Evolutionary conservation across 2,113 vertebrate species (phyloP).

Genomic region (Solea senegalensis): DNA sequence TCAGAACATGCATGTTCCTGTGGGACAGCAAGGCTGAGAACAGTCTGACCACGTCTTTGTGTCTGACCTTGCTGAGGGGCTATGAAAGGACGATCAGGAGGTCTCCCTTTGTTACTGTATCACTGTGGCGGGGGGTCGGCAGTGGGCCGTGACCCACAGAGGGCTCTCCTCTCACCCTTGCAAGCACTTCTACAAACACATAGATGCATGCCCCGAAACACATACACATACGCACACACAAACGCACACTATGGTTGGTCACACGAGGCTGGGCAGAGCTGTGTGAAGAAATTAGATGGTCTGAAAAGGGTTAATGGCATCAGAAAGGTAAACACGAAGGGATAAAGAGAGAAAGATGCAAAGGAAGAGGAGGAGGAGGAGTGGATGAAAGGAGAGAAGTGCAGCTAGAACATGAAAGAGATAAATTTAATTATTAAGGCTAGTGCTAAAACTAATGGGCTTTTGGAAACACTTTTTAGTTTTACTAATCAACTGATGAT

Average conservation of each 20-base stretch:
- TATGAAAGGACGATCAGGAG: slow-evolving; percentile 62
- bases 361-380: slow-evolving; percentile 45
- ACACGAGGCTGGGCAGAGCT: slow-evolving; percentile 71
- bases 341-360: slow-evolving; percentile 60
- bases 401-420: slow-evolving; percentile 63
- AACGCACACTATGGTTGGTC: slow-evolving; percentile 52
- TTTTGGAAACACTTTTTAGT: slow-evolving; percentile 69
- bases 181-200: slow-evolving; percentile 78
- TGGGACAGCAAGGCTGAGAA: slow-evolving; percentile 60
- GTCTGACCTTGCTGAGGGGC: slow-evolving; percentile 67
- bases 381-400: slow-evolving; percentile 57
- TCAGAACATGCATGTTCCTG: slow-evolving; percentile 38
- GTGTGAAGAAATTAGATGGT: slow-evolving; percentile 61
- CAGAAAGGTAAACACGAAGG: slow-evolving; percentile 68
- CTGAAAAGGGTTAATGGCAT: slow-evolving; percentile 73
- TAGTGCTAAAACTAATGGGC: slow-evolving; percentile 68
- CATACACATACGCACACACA: slow-evolving; percentile 43
- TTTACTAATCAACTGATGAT: slow-evolving; percentile 78
- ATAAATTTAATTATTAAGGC: slow-evolving; percentile 71
- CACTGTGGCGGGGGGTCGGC: slow-evolving; percentile 53
- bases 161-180: slow-evolving; percentile 76
- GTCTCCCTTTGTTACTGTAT: slow-evolving; percentile 80
- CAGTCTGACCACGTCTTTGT: slow-evolving; percentile 70
- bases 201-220: slow-evolving; percentile 45
- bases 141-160: slow-evolving; percentile 74